A percentile compares a stretch with the other conserved stretches of the same genome.
Conservation (phyloP, 2,113 vertebrate genomes). For the Melanerpes aurifrons region DNA sequence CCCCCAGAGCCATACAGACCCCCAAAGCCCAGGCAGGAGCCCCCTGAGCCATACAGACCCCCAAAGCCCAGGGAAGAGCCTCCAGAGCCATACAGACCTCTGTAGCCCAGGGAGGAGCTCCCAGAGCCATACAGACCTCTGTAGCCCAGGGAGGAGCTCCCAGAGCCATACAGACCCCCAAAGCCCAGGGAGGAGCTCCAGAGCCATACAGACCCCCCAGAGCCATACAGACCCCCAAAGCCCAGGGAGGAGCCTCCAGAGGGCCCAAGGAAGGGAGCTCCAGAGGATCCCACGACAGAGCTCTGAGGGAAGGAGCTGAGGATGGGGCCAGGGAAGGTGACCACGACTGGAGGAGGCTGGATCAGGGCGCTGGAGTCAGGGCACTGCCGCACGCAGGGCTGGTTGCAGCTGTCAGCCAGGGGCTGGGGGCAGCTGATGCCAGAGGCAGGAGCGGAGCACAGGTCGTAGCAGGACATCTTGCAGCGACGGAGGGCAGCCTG, state of each 20-base stretch:
- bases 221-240: not conserved
- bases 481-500: not conserved
- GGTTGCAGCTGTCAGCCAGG: not conserved
- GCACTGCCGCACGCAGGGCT: not conserved
- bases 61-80: not conserved
- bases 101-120: not conserved
- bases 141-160: not conserved
- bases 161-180: not conserved
- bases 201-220: not conserved
- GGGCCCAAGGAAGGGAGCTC: no score
- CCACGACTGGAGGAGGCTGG: not conserved
- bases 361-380: not conserved
- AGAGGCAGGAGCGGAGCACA: accelerated
- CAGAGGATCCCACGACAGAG: no score
- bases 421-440: not conserved
- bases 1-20: not conserved
- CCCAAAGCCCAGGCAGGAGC: not conserved
- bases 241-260: not conserved
- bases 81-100: not conserved
- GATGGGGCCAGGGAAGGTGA: not conserved
- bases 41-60: not conserved
- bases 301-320: no score
- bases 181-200: not conserved
- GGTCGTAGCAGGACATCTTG: not conserved
- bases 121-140: no score